Evolutionary conservation across 2,113 vertebrate genomes (phyloP).

Genomic region (Sander lucioperca): DNA sequence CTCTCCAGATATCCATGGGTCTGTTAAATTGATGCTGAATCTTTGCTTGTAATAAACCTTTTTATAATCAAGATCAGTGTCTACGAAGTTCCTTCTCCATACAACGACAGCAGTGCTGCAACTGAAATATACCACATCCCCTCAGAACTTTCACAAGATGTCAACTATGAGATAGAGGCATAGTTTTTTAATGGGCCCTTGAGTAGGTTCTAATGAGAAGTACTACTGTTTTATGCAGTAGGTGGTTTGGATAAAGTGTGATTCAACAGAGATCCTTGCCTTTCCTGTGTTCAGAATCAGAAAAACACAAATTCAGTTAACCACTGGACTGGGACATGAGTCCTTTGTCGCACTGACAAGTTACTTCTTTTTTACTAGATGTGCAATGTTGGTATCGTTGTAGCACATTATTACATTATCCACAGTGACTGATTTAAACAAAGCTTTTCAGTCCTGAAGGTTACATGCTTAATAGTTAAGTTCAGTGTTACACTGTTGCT

Average conservation of each 20-base stretch:
- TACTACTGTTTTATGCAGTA: constrained; percentile 1
- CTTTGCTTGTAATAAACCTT: too few species aligned
- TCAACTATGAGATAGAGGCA: not conserved
- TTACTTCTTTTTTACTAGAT: not conserved
- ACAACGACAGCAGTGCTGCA: too few species aligned
- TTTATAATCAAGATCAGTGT: too few species aligned
- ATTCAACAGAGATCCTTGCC: not conserved
- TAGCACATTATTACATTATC: not conserved
- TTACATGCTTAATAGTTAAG: not conserved
- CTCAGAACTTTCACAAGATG: constrained; percentile 3
- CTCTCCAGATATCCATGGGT: too few species aligned
- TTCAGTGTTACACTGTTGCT: not conserved
- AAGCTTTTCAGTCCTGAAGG: not conserved
- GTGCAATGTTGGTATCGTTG: not conserved
- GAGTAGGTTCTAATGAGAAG: constrained; percentile 6
- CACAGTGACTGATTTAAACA: not conserved
- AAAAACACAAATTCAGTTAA: not conserved
- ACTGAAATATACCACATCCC: too few species aligned
- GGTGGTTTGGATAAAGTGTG: not conserved
- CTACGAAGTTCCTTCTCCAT: too few species aligned
- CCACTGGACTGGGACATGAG: not conserved
- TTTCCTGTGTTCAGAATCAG: not conserved
- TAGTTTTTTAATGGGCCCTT: not conserved
- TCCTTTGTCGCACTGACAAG: not conserved
- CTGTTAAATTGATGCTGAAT: too few species aligned